phyloP scores from a whole-genome alignment of 2,888 invertebrate genomes.

The Bimastos eiseni region DNA sequence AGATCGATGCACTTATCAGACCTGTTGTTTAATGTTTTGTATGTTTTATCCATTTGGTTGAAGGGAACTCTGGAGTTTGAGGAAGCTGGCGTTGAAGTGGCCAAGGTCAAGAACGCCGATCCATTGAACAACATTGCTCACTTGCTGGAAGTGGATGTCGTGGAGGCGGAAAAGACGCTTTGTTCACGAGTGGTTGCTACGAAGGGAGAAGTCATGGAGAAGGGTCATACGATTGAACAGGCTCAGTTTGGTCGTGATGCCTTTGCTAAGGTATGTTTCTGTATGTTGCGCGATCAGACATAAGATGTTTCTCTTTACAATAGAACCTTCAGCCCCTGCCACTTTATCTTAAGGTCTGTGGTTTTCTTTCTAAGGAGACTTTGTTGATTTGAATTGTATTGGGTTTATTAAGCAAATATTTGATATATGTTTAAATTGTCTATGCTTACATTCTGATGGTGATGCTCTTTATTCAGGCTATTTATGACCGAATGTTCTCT shows the following conservation, averaged over 20 bases:
- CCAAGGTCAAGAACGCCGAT: conserved; percentile 65
- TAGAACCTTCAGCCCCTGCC: neutral
- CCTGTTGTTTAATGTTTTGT: neutral
- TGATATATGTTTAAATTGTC: neutral
- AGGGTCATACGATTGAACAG: conserved; percentile 82
- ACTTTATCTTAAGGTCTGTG: neutral
- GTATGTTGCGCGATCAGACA: neutral
- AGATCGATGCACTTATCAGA: neutral
- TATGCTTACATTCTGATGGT: neutral
- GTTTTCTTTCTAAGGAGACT: neutral
- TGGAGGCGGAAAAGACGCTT: conserved; percentile 75
- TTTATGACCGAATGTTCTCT: conserved; percentile 89
- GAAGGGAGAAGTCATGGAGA: conserved; percentile 86
- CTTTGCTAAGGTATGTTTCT: conserved; percentile 75
- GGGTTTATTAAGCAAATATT: neutral
- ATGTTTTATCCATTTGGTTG: neutral
- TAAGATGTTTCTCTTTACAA: neutral
- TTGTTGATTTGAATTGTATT: neutral
- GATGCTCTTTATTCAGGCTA: conserved; percentile 68
- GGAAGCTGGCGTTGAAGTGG: conserved; percentile 63
- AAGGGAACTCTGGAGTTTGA: conserved; percentile 71
- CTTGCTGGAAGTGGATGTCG: conserved; percentile 71
- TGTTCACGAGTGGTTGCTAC: conserved; percentile 89
- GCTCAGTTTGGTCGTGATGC: conserved; percentile 89
- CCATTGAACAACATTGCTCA: conserved; percentile 66